These are phyloP conservation scores for Entomobrya multifasciata DNA, from an alignment of 2,888 invertebrate genomes.

Conservation along the genomic window DNA sequence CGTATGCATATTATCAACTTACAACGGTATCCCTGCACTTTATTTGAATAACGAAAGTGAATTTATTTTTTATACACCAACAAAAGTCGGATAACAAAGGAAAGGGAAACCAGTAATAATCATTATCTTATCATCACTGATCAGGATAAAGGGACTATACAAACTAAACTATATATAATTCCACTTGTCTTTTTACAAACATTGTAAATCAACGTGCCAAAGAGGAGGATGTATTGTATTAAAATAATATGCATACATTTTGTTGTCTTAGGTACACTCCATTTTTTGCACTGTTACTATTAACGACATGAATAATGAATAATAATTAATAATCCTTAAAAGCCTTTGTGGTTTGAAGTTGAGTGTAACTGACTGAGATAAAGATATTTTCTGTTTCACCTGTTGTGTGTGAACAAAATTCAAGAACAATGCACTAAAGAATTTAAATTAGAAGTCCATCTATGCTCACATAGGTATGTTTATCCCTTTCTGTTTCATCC, in stretches of 20 bases:
- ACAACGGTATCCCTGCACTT: no score
- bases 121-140: constrained; percentile 1
- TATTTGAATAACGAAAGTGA: constrained; percentile 44
- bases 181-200: no score
- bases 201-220: no score
- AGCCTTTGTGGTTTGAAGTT: no score
- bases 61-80: neutral
- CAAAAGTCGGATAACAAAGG: constrained; percentile 16
- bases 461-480: neutral
- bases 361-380: constrained; percentile 29
- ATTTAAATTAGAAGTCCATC: neutral
- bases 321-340: no score
- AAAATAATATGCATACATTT: no score
- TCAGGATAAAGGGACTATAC: no score
- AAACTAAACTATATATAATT: no score
- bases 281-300: neutral
- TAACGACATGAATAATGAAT: neutral
- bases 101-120: constrained; percentile 58
- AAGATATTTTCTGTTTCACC: constrained; percentile 41
- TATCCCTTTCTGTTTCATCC: no score
- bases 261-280: no score
- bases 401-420: constrained; percentile 37
- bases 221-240: no score
- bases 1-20: no score
- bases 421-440: constrained; percentile 24